phyloP scores from a whole-genome alignment of 2,888 invertebrate genomes.

The Psococerastis gibbosa region DNA sequence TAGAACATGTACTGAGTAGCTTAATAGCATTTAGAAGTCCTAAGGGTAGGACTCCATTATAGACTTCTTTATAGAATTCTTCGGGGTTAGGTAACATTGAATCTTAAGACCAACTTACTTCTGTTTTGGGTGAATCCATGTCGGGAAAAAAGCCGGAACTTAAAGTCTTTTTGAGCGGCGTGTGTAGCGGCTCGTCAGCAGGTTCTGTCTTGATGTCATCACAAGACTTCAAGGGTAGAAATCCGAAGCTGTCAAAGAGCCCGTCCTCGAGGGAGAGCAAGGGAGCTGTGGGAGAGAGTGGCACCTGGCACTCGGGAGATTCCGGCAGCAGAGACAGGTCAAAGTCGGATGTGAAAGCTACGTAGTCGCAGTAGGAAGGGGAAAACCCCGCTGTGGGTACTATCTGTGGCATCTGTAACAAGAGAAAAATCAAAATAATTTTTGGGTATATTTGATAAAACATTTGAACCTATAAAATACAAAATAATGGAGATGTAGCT shows the following conservation, averaged over 20 bases:
- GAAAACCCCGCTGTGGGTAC: constrained; percentile 60
- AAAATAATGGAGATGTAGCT: no score
- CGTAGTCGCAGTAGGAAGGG: constrained; percentile 43
- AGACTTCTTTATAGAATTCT: no score
- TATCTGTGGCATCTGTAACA: constrained; percentile 62
- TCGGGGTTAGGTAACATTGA: no score
- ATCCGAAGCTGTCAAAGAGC: constrained; percentile 13
- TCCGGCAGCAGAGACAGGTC: constrained; percentile 54
- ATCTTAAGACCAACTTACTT: no score
- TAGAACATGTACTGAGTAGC: no score
- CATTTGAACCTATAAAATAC: neutral
- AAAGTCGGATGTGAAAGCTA: constrained; percentile 37
- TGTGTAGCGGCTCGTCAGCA: constrained; percentile 10
- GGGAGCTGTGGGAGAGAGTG: constrained; percentile 30
- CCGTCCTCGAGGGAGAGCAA: constrained; percentile 29
- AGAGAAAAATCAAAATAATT: constrained; percentile 15
- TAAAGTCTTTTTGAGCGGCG: constrained; percentile 12
- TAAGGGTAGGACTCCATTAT: no score
- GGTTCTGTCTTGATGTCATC: constrained; percentile 3
- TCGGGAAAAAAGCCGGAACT: constrained; percentile 6
- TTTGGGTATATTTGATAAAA: constrained; percentile 1
- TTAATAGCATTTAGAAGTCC: no score
- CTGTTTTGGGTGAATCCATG: neutral
- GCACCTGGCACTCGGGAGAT: constrained; percentile 14
- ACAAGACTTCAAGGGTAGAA: constrained; percentile 15